These are phyloP conservation scores for Hephaestus fuliginosus DNA, from an alignment of 2,797 vertebrate species.

Conservation along the genomic window DNA sequence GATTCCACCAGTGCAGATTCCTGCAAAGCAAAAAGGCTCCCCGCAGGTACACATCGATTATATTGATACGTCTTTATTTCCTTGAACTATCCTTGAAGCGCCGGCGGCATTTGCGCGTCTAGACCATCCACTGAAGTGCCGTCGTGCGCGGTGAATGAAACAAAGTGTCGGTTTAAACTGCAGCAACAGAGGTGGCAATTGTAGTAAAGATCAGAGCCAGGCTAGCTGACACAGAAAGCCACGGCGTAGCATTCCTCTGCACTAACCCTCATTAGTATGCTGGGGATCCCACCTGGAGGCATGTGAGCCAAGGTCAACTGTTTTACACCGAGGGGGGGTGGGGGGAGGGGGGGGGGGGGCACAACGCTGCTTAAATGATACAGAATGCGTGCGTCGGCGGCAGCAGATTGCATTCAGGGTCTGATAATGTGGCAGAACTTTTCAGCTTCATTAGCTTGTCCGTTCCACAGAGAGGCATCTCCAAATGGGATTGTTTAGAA, in stretches of 20 bases:
- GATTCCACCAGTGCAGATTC: conserved; percentile 31
- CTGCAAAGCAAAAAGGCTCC: conserved; percentile 26
- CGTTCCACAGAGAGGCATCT: conserved; percentile 24
- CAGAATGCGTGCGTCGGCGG: conserved; percentile 34
- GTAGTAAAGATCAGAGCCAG: conserved; percentile 64
- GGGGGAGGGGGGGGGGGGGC: conserved; percentile 27
- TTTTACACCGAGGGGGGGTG: conserved; percentile 63
- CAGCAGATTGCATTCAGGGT: conserved; percentile 44
- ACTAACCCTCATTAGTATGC: conserved; percentile 81
- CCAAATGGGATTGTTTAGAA: conserved; percentile 65
- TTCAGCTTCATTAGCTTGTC: conserved; percentile 65
- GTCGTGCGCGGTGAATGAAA: conserved; percentile 52
- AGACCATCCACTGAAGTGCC: conserved; percentile 22
- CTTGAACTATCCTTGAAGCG: conserved; percentile 39
- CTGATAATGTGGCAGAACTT: conserved; percentile 39
- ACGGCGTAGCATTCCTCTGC: conserved; percentile 67
- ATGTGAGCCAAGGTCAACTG: conserved; percentile 82
- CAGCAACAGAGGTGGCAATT: conserved; percentile 60
- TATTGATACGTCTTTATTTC: conserved; percentile 46
- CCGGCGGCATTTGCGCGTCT: conserved; percentile 27
- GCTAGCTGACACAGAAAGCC: conserved; percentile 64
- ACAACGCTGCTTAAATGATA: conserved; percentile 62
- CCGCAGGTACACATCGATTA: conserved; percentile 22
- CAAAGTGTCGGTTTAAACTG: conserved; percentile 48
- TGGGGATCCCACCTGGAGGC: conserved; percentile 73